Conservation (phyloP, 35 echinoderm and acorn worm genomes). For the Acanthaster planci region DNA sequence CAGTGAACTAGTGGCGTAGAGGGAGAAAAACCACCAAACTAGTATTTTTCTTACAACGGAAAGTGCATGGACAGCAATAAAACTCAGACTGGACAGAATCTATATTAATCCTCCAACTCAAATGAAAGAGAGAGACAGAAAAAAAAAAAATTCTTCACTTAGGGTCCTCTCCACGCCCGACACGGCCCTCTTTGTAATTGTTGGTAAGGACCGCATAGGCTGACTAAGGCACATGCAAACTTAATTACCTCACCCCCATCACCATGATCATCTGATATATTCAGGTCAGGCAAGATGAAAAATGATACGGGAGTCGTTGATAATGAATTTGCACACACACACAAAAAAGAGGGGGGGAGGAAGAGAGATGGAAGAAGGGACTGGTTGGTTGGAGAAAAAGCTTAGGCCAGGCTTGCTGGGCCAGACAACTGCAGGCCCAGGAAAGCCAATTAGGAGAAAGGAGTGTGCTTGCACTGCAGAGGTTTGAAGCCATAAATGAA, state of each 20-base stretch:
- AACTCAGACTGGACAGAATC: neutral
- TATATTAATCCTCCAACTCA: constrained; percentile 9
- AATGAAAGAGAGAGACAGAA: too few relatives aligned
- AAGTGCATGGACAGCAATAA: constrained; percentile 14
- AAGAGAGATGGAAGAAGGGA: neutral
- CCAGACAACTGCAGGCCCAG: constrained; percentile 18
- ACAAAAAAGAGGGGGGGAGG: neutral
- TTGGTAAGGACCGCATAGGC: neutral
- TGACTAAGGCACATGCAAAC: constrained; percentile 16
- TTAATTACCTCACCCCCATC: constrained; percentile 27
- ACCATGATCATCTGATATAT: constrained; percentile 29
- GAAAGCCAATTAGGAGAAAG: constrained; percentile 23
- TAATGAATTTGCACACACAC: constrained; percentile 21
- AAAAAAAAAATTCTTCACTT: constrained; percentile 22
- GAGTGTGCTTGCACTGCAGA: neutral
- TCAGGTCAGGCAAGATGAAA: constrained; percentile 31
- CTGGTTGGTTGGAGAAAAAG: neutral
- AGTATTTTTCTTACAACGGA: neutral
- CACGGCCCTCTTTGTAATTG: neutral
- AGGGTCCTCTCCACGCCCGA: neutral
- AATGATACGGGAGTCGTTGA: constrained; percentile 30
- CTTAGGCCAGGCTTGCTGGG: neutral
- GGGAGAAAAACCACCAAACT: too few relatives aligned
- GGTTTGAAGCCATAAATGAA: neutral
- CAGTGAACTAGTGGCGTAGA: too few relatives aligned